Base-by-base conservation (phyloP, 2,797 vertebrate species). In the Nothura maculosa region DNA sequence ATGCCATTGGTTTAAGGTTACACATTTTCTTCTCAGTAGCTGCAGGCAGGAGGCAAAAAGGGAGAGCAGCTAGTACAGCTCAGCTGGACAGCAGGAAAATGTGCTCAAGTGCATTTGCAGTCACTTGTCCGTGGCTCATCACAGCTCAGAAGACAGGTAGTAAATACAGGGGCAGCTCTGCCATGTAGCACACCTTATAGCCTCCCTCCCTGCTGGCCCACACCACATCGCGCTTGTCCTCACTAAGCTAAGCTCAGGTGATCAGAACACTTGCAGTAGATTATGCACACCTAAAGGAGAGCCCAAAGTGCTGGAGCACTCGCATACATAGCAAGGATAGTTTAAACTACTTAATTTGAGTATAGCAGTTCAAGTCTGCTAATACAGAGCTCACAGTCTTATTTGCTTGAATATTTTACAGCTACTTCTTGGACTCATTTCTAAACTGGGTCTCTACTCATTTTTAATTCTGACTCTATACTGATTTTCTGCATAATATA, bases 261-360 rank as follows among this genome's bases (percentile, higher is more conserved):
- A 81, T 34, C 47, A 63, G 55, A 45, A 57, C 40, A 43, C 6
- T 8, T 38, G 28, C 1, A 47, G 50, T 30, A 81, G 73, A 69
- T 80, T 40, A 70, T 2, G 30, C 36, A 18, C 28, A 43, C 85
- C n/a, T 67, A 86, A 91, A 90, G 66, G 67, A 93, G 70, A 95
- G 85, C 91, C 85, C 74, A 93, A 84, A 78, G 81, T 76, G 70
- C 55, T 79, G 50, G 2, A 63, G 63, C 30, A 34, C 14, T 79
- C 69, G 30, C 77, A 88, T 38, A n/a, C 55, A 22, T 20, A 58
- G 18, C 32, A 60, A 69, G 30, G 75, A 87, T 45, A 27, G 54
- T 73, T 73, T 63, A 74, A 48, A 45, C 10, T 21, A 12, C 67
- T 38, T 76, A 30, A 38, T 67, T 60, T 40, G 27, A 81, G 30